A percentile compares a stretch with the other conserved stretches of the same genome.
These are phyloP conservation scores for Dascillus cervinus DNA, from an alignment of 2,888 invertebrate species.

Conservation along the genomic window DNA sequence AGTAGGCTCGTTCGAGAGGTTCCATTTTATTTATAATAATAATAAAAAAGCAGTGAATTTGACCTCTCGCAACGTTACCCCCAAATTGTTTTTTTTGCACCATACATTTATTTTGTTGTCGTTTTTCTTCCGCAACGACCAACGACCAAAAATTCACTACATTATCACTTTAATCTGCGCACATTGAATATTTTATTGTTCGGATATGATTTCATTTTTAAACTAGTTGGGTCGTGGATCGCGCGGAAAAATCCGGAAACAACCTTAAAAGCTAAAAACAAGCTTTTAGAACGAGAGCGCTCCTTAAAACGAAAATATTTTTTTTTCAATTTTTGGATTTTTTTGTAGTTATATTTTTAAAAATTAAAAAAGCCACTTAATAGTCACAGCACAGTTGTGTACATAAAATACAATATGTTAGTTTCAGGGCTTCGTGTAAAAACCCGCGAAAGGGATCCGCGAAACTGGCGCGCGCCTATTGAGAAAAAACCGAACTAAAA, in stretches of 20 bases:
- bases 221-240: not conserved
- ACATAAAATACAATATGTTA: conserved; percentile 42
- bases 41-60: conserved; percentile 28
- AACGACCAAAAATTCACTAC: conserved; percentile 10
- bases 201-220: too few species aligned
- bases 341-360: conserved; percentile 36
- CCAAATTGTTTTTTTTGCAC: conserved; percentile 36
- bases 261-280: conserved; percentile 30
- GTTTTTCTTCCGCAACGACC: conserved; percentile 11
- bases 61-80: conserved; percentile 27
- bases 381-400: conserved; percentile 51
- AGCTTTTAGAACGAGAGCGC: conserved; percentile 35
- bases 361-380: conserved; percentile 51
- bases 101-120: conserved; percentile 28
- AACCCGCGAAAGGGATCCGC: too few species aligned
- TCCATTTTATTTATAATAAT: conserved; percentile 25
- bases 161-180: too few species aligned
- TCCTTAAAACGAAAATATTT: conserved; percentile 31
- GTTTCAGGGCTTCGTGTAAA: too few species aligned
- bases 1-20: conserved; percentile 30
- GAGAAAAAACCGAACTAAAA: too few species aligned
- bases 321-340: conserved; percentile 27
- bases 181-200: too few species aligned
- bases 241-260: conserved; percentile 18
- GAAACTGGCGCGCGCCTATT: too few species aligned